Percentiles rank a stretch among this genome's conserved stretches.
Evolutionary conservation across 1,140 invertebrate genomes (phyloP).

Genomic region (Drosophila pseudoobscura): DNA sequence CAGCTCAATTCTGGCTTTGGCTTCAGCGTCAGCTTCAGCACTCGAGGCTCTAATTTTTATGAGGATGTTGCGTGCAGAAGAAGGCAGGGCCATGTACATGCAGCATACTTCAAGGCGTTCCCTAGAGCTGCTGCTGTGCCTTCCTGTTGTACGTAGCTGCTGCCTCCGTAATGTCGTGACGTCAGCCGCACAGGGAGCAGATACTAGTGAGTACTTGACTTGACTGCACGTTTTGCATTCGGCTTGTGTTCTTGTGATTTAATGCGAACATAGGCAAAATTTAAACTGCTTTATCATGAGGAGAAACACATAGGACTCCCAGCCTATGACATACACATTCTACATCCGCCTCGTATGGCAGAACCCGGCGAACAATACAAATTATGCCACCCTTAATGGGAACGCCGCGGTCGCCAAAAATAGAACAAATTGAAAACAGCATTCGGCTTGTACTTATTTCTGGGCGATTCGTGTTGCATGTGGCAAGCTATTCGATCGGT

Average conservation of each 20-base stretch:
- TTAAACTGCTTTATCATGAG: slow-evolving; percentile 35
- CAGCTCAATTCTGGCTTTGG: slow-evolving; percentile 26
- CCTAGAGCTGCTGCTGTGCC: slow-evolving; percentile 3
- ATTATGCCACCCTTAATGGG: slow-evolving; percentile 41
- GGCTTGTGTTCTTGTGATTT: slow-evolving; percentile 38
- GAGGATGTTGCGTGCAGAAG: slow-evolving; percentile 69
- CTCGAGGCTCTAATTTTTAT: slow-evolving; percentile 71
- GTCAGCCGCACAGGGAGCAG: slow-evolving; percentile 12
- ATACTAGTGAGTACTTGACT: not conserved
- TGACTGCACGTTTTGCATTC: slow-evolving; percentile 32
- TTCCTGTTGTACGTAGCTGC: no score
- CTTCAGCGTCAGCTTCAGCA: slow-evolving; percentile 9
- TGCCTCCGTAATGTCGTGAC: slow-evolving; percentile 22
- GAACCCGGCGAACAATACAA: slow-evolving; percentile 29
- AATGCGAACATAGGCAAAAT: slow-evolving; percentile 22
- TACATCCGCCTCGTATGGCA: slow-evolving; percentile 57
- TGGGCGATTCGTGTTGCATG: slow-evolving; percentile 38
- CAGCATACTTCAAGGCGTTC: slow-evolving; percentile 70
- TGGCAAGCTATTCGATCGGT: slow-evolving; percentile 72
- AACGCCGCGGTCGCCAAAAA: slow-evolving; percentile 9
- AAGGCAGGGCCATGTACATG: slow-evolving; percentile 13
- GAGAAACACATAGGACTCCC: not conserved
- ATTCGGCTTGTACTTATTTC: slow-evolving; percentile 7
- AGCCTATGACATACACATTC: slow-evolving; percentile 6
- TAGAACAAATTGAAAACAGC: slow-evolving; percentile 32